Base-by-base conservation (phyloP, 1,140 invertebrate species). In the Hyphantria cunea region DNA sequence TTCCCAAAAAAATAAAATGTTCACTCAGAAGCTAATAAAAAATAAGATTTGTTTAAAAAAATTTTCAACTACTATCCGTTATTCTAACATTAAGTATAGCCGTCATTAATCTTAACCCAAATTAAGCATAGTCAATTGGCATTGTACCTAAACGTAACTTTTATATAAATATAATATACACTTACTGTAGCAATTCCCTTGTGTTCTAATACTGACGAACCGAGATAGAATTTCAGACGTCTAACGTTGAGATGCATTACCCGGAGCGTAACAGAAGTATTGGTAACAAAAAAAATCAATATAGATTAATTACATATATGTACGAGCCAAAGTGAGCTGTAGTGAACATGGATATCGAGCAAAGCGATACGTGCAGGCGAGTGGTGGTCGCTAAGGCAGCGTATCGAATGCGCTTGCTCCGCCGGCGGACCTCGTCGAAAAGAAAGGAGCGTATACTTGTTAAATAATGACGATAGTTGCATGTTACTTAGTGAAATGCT, bases 401-500 rank as follows among this genome's bases (percentile, higher is more conserved):
- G 78, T 82, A 68, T 83, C 76, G 82, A 89, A 83, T 87, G 84
- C 73, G 78, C 70, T 51, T 42, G 68, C 60, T 52, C 62, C 70
- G 60, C 47, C 72, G 68, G 65, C 78, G 64, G 69, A 70, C 83
- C 80, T 79, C 80, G 78, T 41, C 76, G 77, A 89, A 89, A 89
- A 89, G 86, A 89, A 89, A 89, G 86, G 86, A 89, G 76, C 64
- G 83, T 87, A 80, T 83, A 82, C 60, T 76, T 82, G 78, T 86
- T 87, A 84, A 86, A 87, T 87, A 86, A 87, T 86, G 86, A 87
- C 86, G 74, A 89, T 85, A 86, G 86, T 86, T 82, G 84, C 82
- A 83, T 72, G 83, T 76, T 86, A 80, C 80, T 49, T 64, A 85
- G 86, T 89, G 84, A 89, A 89, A 89, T 87, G 86, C 70, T 78